These are phyloP conservation scores for Lacerta agilis DNA, from an alignment of 2,797 vertebrate species.

Conservation along the genomic window DNA sequence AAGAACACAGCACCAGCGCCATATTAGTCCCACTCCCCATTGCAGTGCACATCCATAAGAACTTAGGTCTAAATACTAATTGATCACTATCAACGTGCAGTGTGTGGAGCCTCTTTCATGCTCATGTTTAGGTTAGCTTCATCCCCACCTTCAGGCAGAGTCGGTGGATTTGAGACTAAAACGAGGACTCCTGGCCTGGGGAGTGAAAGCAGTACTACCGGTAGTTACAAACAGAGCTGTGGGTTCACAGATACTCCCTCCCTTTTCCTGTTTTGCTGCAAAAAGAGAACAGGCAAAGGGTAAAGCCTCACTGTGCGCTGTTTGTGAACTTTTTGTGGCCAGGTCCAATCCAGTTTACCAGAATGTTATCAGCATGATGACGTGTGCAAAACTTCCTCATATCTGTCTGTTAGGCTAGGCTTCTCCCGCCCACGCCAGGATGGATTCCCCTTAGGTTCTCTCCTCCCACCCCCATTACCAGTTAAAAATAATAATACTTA, in stretches of 20 bases:
- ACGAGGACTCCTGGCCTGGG: not conserved
- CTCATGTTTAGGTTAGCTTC: not conserved
- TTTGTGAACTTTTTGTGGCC: conserved; percentile 9
- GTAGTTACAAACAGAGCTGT: conserved; percentile 5
- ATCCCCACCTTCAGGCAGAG: not conserved
- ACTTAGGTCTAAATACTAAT: not conserved
- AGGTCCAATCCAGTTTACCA: not conserved
- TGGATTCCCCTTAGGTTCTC: not conserved
- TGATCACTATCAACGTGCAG: not conserved
- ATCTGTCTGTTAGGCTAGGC: not conserved
- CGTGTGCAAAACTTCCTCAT: not conserved
- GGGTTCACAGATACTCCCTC: conserved; percentile 8
- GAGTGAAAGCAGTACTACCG: conserved; percentile 11
- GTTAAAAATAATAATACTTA: not conserved
- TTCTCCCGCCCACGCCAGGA: not conserved
- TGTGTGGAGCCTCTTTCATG: not conserved
- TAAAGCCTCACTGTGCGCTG: not conserved
- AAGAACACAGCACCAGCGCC: not conserved
- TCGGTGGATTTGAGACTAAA: not conserved
- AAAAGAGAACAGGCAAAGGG: not conserved
- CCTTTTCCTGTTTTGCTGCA: conserved; percentile 33
- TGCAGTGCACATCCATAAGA: not conserved
- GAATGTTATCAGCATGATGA: not conserved
- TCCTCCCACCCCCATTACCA: not conserved
- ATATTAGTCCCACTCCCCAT: not conserved